These are phyloP conservation scores for Ceramica pisi DNA, from an alignment of 2,888 invertebrate species.

Conservation along the genomic window DNA sequence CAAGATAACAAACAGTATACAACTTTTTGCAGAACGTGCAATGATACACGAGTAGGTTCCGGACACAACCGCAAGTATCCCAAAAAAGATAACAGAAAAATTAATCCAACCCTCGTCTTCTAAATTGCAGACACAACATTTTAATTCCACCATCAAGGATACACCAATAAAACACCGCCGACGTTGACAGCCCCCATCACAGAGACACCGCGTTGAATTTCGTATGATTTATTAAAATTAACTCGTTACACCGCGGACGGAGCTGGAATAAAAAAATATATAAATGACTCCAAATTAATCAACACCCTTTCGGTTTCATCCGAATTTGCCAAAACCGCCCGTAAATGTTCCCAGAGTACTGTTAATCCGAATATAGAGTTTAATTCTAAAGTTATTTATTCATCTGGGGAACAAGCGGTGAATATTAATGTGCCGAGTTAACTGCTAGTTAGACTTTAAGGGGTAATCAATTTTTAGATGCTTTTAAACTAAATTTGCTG, in stretches of 20 bases:
- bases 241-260: conserved; percentile 53
- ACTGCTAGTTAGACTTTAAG: conserved; percentile 38
- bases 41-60: not conserved
- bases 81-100: conserved; percentile 41
- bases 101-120: conserved; percentile 35
- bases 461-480: conserved; percentile 44
- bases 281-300: conserved; percentile 64
- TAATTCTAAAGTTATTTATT: conserved; percentile 62
- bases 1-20: not conserved
- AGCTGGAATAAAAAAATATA: conserved; percentile 58
- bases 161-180: conserved; percentile 50
- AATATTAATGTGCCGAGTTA: conserved; percentile 57
- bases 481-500: conserved; percentile 26
- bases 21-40: not conserved
- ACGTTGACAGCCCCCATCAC: conserved; percentile 48
- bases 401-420: conserved; percentile 33
- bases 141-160: conserved; percentile 51
- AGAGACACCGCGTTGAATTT: conserved; percentile 53
- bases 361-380: conserved; percentile 55
- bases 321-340: conserved; percentile 48
- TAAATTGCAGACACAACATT: conserved; percentile 50
- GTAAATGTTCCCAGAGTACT: conserved; percentile 47
- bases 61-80: not conserved
- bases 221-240: conserved; percentile 67
- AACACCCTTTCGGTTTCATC: conserved; percentile 57